phyloP scores from a whole-genome alignment of 2,888 invertebrate species.

The Drosophila koepferae region DNA sequence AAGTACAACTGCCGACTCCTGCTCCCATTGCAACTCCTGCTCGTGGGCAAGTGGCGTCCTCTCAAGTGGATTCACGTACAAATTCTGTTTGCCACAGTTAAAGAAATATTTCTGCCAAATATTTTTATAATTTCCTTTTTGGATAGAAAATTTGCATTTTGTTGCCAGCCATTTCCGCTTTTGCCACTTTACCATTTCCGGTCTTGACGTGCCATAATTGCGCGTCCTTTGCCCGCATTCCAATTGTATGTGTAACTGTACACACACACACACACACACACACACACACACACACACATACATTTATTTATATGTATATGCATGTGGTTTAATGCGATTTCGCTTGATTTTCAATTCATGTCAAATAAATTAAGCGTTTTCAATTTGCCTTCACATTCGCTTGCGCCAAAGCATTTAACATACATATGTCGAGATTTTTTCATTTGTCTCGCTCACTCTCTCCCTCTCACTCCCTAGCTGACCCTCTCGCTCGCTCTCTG shows the following conservation, averaged over 20 bases:
- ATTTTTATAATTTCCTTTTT: constrained; percentile 37
- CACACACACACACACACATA: background rate
- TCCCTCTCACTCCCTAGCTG: background rate
- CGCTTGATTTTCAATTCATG: constrained; percentile 43
- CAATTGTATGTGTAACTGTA: constrained; percentile 15
- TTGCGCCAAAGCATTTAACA: constrained; percentile 17
- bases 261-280: background rate
- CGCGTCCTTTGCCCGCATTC: constrained; percentile 32
- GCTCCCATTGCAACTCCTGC: background rate
- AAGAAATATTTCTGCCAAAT: constrained; percentile 38
- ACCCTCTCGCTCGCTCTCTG: background rate
- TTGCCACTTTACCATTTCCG: constrained; percentile 74
- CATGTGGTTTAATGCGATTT: constrained; percentile 29
- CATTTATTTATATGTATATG: background rate
- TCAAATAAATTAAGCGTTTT: constrained; percentile 40
- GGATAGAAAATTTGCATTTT: constrained; percentile 66
- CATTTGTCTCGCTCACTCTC: background rate
- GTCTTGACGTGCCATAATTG: constrained; percentile 61
- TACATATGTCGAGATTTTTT: background rate
- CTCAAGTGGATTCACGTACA: constrained; percentile 74
- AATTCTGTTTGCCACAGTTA: constrained; percentile 35
- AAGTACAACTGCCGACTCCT: constrained; percentile 19
- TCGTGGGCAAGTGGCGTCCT: constrained; percentile 45
- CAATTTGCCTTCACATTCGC: constrained; percentile 31
- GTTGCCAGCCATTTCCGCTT: constrained; percentile 65